These are phyloP conservation scores for Phataginus tricuspis DNA, from an alignment of 2,797 vertebrate species.

Conservation along the genomic window DNA sequence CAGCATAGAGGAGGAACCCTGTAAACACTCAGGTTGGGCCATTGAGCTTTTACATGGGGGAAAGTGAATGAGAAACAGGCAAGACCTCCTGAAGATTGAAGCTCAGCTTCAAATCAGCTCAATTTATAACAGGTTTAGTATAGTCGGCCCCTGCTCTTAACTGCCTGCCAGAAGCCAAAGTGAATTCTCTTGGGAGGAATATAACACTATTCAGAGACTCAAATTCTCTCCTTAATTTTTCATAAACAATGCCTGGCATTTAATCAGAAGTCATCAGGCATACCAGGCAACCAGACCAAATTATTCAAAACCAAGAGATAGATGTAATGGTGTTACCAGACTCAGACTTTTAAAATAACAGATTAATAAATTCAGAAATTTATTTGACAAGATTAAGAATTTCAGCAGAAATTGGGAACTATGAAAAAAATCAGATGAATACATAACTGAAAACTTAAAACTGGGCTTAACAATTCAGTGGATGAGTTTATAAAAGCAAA, in stretches of 20 bases:
- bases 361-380: neutral
- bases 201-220: neutral
- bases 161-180: neutral
- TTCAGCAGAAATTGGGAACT: neutral
- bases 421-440: neutral
- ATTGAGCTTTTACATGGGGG: neutral
- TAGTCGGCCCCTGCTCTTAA: neutral
- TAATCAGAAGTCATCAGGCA: neutral
- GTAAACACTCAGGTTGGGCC: neutral
- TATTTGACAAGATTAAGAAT: neutral
- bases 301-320: neutral
- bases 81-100: neutral
- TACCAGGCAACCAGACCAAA: neutral
- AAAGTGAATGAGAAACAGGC: neutral
- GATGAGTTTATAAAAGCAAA: neutral
- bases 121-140: neutral
- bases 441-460: neutral
- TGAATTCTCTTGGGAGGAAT: neutral
- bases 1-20: neutral
- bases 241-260: neutral
- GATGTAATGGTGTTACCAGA: neutral
- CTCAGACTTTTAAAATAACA: slow-evolving; percentile 12
- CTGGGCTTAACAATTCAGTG: neutral
- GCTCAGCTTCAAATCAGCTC: neutral
- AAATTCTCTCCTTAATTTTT: neutral